Conservation (phyloP, 1,140 invertebrate species). For the Drosophila malerkotliana region DNA sequence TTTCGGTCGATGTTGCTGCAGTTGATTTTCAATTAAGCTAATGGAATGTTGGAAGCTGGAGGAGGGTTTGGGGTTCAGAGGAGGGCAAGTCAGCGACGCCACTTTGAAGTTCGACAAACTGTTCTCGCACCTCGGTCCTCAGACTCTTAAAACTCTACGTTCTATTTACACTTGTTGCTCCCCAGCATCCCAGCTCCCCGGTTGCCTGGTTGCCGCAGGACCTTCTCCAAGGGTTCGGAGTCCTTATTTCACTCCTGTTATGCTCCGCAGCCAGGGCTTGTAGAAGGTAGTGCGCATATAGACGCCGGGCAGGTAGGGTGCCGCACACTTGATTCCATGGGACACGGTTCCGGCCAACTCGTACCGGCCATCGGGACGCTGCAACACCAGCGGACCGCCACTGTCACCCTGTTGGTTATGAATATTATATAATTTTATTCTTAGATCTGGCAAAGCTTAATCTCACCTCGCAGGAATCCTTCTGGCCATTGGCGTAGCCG, state of each 20-base stretch:
- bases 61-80: background rate
- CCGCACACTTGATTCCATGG: constrained; percentile 97
- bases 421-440: background rate
- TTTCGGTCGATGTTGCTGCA: constrained; percentile 34
- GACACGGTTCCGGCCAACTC: constrained; percentile 96
- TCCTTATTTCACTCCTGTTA: constrained; percentile 89
- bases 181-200: background rate
- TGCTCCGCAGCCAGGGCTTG: constrained; percentile 94
- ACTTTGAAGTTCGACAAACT: constrained; percentile 27
- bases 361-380: constrained; percentile 93
- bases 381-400: constrained; percentile 94
- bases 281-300: constrained; percentile 97
- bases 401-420: constrained; percentile 91
- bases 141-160: constrained; percentile 60
- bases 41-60: constrained; percentile 33
- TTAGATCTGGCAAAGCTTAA: background rate
- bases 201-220: background rate
- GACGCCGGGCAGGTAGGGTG: constrained; percentile 94
- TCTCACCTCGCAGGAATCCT: constrained; percentile 96
- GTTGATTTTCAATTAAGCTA: constrained; percentile 62
- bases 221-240: background rate
- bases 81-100: constrained; percentile 39
- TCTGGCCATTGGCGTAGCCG: constrained; percentile 95
- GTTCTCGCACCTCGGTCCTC: constrained; percentile 20
- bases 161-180: constrained; percentile 73